A percentile compares a stretch with the other conserved stretches of the same genome.
Conservation (phyloP, 2,113 vertebrate species). For the Melanostigma gelatinosum region DNA sequence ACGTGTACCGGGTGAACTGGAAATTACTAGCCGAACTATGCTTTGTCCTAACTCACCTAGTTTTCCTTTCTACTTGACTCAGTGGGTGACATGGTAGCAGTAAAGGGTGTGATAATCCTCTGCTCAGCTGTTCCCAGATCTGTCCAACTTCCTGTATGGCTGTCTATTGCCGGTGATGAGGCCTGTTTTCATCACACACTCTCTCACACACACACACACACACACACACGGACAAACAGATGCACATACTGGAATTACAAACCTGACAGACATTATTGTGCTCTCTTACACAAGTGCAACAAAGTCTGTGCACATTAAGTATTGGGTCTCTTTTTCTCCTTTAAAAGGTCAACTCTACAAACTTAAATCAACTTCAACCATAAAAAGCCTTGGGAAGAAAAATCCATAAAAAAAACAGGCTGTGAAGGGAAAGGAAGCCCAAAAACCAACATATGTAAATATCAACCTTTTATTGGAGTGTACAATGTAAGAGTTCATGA, state of each 20-base stretch:
- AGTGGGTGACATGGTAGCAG: neutral
- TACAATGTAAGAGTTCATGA: constrained; percentile 77
- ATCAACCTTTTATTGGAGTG: constrained; percentile 82
- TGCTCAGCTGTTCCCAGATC: constrained; percentile 49
- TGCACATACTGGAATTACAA: neutral
- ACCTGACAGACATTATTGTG: constrained; percentile 1
- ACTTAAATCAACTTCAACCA: neutral
- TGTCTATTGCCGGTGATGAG: constrained; percentile 13
- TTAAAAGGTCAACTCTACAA: neutral
- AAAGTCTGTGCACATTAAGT: neutral
- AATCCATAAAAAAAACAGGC: neutral
- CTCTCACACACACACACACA: neutral
- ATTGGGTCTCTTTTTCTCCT: neutral
- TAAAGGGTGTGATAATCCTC: constrained; percentile 30
- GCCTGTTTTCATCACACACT: constrained; percentile 5
- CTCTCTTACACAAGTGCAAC: neutral
- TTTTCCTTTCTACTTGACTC: constrained; percentile 34
- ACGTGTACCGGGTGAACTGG: no score
- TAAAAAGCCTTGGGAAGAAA: neutral
- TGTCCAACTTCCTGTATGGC: constrained; percentile 14
- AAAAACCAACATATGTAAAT: constrained; percentile 63
- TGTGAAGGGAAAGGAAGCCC: neutral
- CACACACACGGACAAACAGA: neutral
- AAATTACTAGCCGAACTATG: no score
- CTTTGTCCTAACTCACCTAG: constrained; percentile 9